A percentile compares a stretch with the other conserved stretches of the same genome.
Evolutionary conservation across 2,113 vertebrate species (phyloP).

Genomic region (Empidonax alnorum): DNA sequence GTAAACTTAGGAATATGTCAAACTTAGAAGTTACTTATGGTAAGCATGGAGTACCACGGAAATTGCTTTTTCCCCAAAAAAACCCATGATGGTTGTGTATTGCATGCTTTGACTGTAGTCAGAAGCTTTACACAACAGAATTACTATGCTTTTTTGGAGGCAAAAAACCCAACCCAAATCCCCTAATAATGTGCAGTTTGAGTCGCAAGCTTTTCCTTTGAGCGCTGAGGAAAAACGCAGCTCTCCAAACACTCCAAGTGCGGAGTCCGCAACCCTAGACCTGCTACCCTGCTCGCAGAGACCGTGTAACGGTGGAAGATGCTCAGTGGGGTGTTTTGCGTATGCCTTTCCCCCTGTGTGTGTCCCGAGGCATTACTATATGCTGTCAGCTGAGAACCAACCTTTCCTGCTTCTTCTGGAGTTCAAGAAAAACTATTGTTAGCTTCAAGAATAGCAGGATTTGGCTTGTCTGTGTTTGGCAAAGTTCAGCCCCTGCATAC

Average conservation of each 20-base stretch:
- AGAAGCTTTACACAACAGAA: neutral
- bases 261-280: neutral
- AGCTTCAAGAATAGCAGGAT: neutral
- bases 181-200: neutral
- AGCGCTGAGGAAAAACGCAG: neutral
- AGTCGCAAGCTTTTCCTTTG: neutral
- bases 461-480: neutral
- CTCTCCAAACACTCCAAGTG: neutral
- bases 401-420: neutral
- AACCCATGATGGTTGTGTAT: neutral
- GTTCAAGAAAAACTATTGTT: neutral
- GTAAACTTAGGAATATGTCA: neutral
- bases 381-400: neutral
- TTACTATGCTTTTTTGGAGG: neutral
- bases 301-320: neutral
- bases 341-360: neutral
- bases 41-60: neutral
- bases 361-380: neutral
- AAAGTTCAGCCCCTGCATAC: neutral
- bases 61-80: rapidly evolving
- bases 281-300: neutral
- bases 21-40: neutral
- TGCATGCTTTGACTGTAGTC: neutral
- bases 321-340: neutral
- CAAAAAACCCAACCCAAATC: neutral